Evolutionary conservation across 2,113 vertebrate species (phyloP).

Genomic region (Pachycephala philippinensis): DNA sequence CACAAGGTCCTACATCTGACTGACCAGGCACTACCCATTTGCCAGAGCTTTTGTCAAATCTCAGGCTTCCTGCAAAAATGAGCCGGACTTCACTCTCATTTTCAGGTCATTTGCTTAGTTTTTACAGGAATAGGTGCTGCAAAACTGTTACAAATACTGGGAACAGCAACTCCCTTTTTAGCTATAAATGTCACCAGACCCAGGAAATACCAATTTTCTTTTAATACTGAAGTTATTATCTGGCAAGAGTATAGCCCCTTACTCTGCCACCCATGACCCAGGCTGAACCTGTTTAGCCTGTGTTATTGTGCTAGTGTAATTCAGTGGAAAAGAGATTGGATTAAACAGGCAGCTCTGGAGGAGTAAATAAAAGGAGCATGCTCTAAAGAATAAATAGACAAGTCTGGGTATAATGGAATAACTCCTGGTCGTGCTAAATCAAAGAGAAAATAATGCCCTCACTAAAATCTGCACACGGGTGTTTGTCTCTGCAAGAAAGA

Average conservation of each 20-base stretch:
- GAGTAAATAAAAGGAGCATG: conserved; percentile 44
- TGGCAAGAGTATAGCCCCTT: neutral
- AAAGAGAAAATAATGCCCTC: conserved; percentile 6
- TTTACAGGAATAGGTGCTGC: neutral
- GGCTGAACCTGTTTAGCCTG: conserved; percentile 42
- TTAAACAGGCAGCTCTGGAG: conserved; percentile 40
- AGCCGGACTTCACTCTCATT: neutral
- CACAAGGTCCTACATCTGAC: neutral
- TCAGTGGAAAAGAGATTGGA: conserved; percentile 63
- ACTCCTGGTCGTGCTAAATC: conserved; percentile 2
- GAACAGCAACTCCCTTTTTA: neutral
- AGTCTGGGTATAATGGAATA: conserved; percentile 35
- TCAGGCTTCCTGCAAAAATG: neutral
- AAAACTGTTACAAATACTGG: neutral
- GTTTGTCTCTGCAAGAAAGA: neutral
- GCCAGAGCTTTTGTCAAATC: neutral
- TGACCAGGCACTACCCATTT: neutral
- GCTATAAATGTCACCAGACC: neutral
- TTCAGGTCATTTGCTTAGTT: neutral
- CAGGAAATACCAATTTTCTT: neutral
- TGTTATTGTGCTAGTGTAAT: conserved; percentile 57
- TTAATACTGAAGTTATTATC: neutral
- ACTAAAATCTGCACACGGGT: neutral
- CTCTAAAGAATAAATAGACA: conserved; percentile 65
- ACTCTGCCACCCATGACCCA: neutral